A percentile compares a stretch with the other conserved stretches of the same genome.
phyloP scores from a whole-genome alignment of 1,140 invertebrate genomes.

The Sinella curviseta region DNA sequence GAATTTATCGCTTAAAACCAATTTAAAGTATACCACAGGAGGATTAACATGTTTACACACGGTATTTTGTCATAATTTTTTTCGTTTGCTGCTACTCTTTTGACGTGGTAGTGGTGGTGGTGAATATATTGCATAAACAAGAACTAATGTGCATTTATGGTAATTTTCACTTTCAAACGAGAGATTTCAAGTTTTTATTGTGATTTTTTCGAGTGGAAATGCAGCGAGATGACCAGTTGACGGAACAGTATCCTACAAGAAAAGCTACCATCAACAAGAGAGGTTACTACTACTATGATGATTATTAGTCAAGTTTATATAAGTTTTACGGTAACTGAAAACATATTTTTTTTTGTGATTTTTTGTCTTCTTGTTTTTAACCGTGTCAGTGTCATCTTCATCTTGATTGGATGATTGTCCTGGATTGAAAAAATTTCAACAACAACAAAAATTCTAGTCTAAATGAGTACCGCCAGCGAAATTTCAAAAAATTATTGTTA shows the following conservation, averaged over 20 bases:
- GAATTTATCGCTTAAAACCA: not conserved
- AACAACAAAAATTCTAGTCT: conserved; percentile 5
- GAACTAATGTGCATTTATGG: not conserved
- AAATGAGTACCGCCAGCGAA: not conserved
- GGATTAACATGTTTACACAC: not conserved
- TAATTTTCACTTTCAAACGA: not conserved
- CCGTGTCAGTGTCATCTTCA: too few species aligned
- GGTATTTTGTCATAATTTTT: not conserved
- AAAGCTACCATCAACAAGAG: not conserved
- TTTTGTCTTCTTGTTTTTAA: too few species aligned
- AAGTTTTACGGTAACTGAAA: too few species aligned
- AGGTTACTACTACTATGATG: not conserved
- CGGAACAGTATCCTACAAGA: not conserved
- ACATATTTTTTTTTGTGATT: too few species aligned
- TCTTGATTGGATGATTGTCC: too few species aligned
- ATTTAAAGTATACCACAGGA: not conserved
- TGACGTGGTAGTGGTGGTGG: not conserved
- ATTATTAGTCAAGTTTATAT: too few species aligned
- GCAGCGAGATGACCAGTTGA: not conserved
- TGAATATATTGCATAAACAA: not conserved
- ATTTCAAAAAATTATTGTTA: not conserved
- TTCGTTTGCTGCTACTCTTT: too few species aligned
- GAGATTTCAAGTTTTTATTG: not conserved
- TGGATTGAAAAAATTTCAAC: too few species aligned
- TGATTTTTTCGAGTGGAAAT: not conserved